phyloP scores from a whole-genome alignment of 1,140 invertebrate genomes.

The Lepidotrigona ventralis region DNA sequence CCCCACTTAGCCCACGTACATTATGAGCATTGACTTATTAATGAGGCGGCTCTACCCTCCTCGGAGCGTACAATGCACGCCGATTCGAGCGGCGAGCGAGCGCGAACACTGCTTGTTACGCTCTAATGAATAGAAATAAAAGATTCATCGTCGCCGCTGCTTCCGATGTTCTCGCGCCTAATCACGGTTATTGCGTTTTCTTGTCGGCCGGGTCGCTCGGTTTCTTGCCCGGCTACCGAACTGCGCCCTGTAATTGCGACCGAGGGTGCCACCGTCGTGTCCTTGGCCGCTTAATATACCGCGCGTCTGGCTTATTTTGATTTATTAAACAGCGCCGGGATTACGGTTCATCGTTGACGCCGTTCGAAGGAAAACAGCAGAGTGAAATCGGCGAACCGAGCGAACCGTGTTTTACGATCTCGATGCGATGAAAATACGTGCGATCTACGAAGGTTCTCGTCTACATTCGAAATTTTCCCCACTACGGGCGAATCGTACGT shows the following conservation, averaged over 20 bases:
- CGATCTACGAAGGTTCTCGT: no score
- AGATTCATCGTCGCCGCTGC: constrained; percentile 18
- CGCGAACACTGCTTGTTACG: neutral
- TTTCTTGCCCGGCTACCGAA: constrained; percentile 10
- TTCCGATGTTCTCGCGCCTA: constrained; percentile 34
- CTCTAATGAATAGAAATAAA: constrained; percentile 47
- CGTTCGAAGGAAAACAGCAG: no score
- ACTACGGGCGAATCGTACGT: neutral
- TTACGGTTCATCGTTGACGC: neutral
- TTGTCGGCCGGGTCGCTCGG: neutral
- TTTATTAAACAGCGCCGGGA: constrained; percentile 16
- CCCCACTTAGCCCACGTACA: constrained; percentile 52
- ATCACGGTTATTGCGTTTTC: constrained; percentile 40
- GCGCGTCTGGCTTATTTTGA: constrained; percentile 12
- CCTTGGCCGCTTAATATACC: constrained; percentile 5
- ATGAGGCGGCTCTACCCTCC: constrained; percentile 43
- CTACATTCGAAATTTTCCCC: neutral
- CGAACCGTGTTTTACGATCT: no score
- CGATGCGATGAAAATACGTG: no score
- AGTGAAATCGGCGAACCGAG: no score
- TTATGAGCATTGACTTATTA: constrained; percentile 56
- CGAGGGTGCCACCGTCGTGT: neutral
- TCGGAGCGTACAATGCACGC: neutral
- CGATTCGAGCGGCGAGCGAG: neutral
- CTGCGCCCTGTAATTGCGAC: constrained; percentile 2